Evolutionary conservation across 1,140 invertebrate species (phyloP).

Genomic region (Musca vetustissima): DNA sequence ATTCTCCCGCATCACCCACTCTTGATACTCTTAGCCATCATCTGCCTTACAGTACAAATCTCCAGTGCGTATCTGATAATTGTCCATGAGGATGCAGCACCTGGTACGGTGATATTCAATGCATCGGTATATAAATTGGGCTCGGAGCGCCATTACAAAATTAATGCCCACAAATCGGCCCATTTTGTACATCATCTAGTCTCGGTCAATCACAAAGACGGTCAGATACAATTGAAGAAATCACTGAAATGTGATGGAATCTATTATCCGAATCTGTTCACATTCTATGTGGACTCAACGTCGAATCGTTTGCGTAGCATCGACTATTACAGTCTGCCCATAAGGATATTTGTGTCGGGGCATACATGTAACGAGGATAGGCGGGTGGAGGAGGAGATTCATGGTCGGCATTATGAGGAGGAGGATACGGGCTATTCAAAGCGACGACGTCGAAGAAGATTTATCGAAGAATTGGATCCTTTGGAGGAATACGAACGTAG

Average conservation of each 20-base stretch:
- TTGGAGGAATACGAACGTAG: slow-evolving; percentile 27
- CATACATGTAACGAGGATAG: slow-evolving; percentile 68
- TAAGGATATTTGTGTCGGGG: slow-evolving; percentile 77
- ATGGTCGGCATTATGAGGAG: slow-evolving; percentile 57
- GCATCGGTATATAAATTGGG: slow-evolving; percentile 76
- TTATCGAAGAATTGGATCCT: background rate
- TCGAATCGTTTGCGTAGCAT: slow-evolving; percentile 75
- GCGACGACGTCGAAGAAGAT: slow-evolving; percentile 33
- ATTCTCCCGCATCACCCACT: background rate
- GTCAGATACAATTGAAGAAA: slow-evolving; percentile 73
- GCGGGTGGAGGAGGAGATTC: slow-evolving; percentile 60
- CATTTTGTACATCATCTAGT: slow-evolving; percentile 78
- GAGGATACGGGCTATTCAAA: slow-evolving; percentile 54
- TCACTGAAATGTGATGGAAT: slow-evolving; percentile 76
- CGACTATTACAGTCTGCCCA: slow-evolving; percentile 80
- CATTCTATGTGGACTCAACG: slow-evolving; percentile 82
- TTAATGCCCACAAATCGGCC: slow-evolving; percentile 76
- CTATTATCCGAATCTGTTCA: slow-evolving; percentile 81
- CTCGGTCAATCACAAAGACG: slow-evolving; percentile 71
- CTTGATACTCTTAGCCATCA: slow-evolving; percentile 1
- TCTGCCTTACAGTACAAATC: slow-evolving; percentile 18
- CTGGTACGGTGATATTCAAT: slow-evolving; percentile 75
- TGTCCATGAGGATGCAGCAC: slow-evolving; percentile 66
- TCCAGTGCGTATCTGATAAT: slow-evolving; percentile 66
- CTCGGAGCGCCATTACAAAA: slow-evolving; percentile 71